Evolutionary conservation across 2,113 vertebrate species (phyloP), one percentile per base, ranked within the genome.

Genomic region (Epinephelus fuscoguttatus): DNA sequence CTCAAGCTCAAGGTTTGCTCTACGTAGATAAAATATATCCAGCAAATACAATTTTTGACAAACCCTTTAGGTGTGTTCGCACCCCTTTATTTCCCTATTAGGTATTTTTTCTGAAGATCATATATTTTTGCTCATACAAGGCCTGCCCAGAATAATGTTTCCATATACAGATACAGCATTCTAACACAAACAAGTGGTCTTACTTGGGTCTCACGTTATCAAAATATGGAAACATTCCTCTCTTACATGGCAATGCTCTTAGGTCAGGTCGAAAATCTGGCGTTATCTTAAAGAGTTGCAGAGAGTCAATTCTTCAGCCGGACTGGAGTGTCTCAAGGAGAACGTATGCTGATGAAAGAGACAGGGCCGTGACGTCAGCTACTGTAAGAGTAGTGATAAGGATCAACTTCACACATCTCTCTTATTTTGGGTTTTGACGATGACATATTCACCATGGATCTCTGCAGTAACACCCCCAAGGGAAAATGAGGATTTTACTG

Each of bases 191-290:
- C 33, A 76, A 60, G 14, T 52, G 59, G 33, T 70, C 27, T 62
- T 49, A 55, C 21, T 78, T 18, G 37, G 21, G 25, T 47, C 17
- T 60, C 13, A 4, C 1, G 0, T 77, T 69, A 57, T 84, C n/a
- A 83, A 85, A 88, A 69, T 64, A 72, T 40, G 49, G 74, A 81
- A 76, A 72, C 80, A 83, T 70, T 89, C 33, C 64, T 80, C 59
- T 64, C 1, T 17, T 68, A 67, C 49, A 73, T 87, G 61, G 77
- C 76, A 66, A 33, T 47, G 62, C 27, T 75, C 61, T 77, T 23
- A 67, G 17, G 53, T 88, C 86, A 82, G 53, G 59, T 25, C 12
- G 21, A 84, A 78, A 75, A 75, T 67, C 14, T 9, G 57, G 2
- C 18, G 5, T 84, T 73, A 81, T 87, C 70, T 55, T 55, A 67